phyloP scores from a whole-genome alignment of 2,797 vertebrate species.

The Agapornis canus region DNA sequence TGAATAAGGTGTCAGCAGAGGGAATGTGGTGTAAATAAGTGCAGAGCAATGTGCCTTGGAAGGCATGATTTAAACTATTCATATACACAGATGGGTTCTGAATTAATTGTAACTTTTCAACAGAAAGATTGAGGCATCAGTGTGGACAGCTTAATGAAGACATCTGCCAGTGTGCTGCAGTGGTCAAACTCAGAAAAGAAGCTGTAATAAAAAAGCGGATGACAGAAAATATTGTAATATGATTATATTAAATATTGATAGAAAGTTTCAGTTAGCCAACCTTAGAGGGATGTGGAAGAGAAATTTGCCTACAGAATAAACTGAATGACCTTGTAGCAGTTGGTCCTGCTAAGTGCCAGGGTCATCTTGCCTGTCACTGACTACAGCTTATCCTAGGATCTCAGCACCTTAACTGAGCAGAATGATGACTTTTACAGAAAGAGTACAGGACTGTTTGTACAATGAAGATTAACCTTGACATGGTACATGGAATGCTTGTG shows the following conservation, averaged over 20 bases:
- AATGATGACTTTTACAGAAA: not conserved
- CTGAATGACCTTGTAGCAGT: not conserved
- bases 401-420: not conserved
- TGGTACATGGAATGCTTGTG: not conserved
- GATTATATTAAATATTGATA: not conserved
- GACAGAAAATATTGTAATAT: not conserved
- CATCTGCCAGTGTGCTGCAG: not conserved
- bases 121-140: conserved; percentile 49
- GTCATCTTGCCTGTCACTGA: not conserved
- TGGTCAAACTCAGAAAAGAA: conserved; percentile 38
- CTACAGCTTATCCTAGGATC: not conserved
- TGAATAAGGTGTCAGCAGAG: conserved; percentile 38
- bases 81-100: conserved; percentile 33
- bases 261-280: not conserved
- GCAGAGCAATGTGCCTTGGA: conserved; percentile 30
- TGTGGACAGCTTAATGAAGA: conserved; percentile 62
- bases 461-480: not conserved
- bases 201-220: not conserved
- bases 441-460: not conserved
- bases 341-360: not conserved
- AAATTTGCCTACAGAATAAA: not conserved
- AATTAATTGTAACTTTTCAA: conserved; percentile 66
- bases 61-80: conserved; percentile 63
- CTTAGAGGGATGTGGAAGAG: conserved; percentile 6
- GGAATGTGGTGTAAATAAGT: conserved; percentile 40